These are phyloP conservation scores for Heliconius ethilla DNA, from an alignment of 2,888 invertebrate genomes.

Conservation along the genomic window DNA sequence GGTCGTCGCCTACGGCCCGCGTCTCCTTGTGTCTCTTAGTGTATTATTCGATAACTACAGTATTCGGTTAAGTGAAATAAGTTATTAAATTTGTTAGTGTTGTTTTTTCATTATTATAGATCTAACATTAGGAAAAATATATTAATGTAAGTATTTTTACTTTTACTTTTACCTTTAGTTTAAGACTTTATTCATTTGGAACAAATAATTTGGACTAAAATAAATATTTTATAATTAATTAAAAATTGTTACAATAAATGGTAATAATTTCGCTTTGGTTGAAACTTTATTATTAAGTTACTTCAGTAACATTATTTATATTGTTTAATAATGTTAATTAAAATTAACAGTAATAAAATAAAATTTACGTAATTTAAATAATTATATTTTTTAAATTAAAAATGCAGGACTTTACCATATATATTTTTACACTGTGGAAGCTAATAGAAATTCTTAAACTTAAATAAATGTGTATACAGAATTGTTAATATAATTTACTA, in stretches of 20 bases:
- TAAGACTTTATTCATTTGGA: not conserved
- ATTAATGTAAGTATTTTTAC: conserved; percentile 29
- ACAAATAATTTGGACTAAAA: not conserved
- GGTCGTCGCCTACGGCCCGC: conserved; percentile 51
- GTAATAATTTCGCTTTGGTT: not conserved
- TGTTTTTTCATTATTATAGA: not conserved
- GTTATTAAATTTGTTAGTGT: conserved; percentile 28
- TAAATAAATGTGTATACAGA: not conserved
- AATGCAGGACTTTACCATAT: too few relatives aligned
- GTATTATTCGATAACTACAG: conserved; percentile 27
- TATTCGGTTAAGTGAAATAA: conserved; percentile 25
- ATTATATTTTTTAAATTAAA: too few relatives aligned
- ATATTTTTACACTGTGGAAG: not conserved
- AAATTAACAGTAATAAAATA: not conserved
- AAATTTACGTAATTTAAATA: not conserved
- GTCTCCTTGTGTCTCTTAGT: conserved; percentile 9
- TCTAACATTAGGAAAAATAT: not conserved
- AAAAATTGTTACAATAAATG: not conserved
- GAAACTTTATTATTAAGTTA: not conserved
- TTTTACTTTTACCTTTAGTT: not conserved
- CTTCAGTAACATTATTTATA: not conserved
- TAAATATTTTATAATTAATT: not conserved
- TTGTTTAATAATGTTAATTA: not conserved
- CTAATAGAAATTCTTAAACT: not conserved
- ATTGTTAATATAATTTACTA: not conserved